Evolutionary conservation across 37 sponge, comb jelly and placozoan species (phyloP), one percentile per base, ranked within the genome.

Genomic region (Ephydatia muelleri): DNA sequence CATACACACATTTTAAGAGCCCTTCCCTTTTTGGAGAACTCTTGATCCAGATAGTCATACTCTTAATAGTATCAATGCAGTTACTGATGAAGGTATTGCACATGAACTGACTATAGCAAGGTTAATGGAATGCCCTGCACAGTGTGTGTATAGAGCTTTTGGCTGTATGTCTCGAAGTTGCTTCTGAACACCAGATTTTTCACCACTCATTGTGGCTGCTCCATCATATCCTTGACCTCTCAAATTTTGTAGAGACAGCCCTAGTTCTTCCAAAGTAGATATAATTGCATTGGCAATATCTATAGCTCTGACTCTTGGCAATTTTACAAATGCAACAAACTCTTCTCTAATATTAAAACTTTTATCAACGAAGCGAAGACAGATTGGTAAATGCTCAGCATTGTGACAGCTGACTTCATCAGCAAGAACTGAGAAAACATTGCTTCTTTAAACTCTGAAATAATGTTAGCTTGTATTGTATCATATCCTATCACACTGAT

Each of bases 171-270:
- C 85, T 76, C 90, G 14, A 36, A 89, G 84, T 67, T 40, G 82
- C 38, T 75, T 85, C 38, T 89, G 90, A 16, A 89, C 90, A 25
- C 90, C 91, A 78, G 80, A 74, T 73, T 83, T 91, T 48, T 83
- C 36, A 31, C 92, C 92, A 86, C 92, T 82, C 92, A 91, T 87
- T 26, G 83, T 87, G 68, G 86, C 40, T 34, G 91, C 87, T 11
- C 92, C 87, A 83, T 91, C 92, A 79, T 87, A 91, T 6, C 92
- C 87, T 39, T 91, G 87, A 33, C 92, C 76, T 47, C 81, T 79
- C 74, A 91, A 38, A 13, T 83, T 76, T 68, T 64, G 65, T 29
- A 86, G 72, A 28, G 92, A 87, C 81, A 87, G 49, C 34, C 84
- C 87, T 11, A 87, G 81, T 28, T 43, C 49, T 70, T 83, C 80